phyloP scores from a whole-genome alignment of 2,113 vertebrate species.

The Brienomyrus longianalis region DNA sequence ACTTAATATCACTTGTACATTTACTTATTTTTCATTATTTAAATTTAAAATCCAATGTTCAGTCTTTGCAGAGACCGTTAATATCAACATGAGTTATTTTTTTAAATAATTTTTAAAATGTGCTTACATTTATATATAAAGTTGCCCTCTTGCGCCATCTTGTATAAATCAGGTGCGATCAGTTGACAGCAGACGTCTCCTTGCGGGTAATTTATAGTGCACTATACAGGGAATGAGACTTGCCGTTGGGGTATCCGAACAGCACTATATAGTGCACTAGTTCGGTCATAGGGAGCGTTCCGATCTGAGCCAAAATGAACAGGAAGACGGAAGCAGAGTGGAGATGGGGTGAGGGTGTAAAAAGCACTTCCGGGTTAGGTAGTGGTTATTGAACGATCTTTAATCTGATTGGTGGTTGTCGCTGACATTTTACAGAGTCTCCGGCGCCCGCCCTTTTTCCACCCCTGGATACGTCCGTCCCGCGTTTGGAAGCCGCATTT shows the following conservation, averaged over 20 bases:
- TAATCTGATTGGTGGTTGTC: neutral
- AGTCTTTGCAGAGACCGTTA: neutral
- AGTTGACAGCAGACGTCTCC: neutral
- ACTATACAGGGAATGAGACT: neutral
- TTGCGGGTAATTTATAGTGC: neutral
- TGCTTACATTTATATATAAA: neutral
- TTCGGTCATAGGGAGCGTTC: neutral
- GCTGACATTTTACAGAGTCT: neutral
- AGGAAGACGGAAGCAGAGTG: neutral
- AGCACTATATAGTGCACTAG: neutral
- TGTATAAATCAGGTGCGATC: neutral
- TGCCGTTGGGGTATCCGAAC: neutral
- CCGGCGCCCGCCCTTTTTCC: neutral
- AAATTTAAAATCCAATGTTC: neutral
- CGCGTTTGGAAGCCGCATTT: neutral
- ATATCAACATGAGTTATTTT: neutral
- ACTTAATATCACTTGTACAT: neutral
- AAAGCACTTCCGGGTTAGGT: neutral
- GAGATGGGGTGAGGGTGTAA: neutral
- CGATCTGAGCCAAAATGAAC: neutral
- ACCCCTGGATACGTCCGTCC: neutral
- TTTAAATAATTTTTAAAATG: neutral
- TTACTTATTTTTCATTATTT: neutral
- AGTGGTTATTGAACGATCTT: neutral
- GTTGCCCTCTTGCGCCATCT: neutral